Evolutionary conservation across 2,888 invertebrate species (phyloP).

Genomic region (Monopis laevigella): DNA sequence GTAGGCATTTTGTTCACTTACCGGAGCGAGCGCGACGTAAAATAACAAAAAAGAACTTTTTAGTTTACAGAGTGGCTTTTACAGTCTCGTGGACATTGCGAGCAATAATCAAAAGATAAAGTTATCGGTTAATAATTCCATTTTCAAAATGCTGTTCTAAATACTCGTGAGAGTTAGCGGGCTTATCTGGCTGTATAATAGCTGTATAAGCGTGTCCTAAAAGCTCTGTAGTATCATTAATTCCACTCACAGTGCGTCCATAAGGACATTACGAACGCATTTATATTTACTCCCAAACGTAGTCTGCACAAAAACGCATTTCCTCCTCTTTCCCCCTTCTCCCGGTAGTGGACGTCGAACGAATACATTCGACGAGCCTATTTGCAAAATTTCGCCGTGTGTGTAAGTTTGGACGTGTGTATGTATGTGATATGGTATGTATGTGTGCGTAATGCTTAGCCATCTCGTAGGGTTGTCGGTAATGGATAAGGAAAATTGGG

Average conservation of each 20-base stretch:
- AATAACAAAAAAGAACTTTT: too few relatives aligned
- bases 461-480: conserved; percentile 39
- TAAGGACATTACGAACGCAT: conserved; percentile 47
- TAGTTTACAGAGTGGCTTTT: too few relatives aligned
- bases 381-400: conserved; percentile 64
- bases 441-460: conserved; percentile 50
- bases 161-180: too few relatives aligned
- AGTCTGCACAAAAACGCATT: conserved; percentile 64
- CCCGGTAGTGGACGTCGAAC: conserved; percentile 46
- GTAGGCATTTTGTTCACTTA: conserved; percentile 9
- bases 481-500: too few relatives aligned
- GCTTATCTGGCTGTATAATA: too few relatives aligned
- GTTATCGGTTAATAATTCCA: too few relatives aligned
- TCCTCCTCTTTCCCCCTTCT: conserved; percentile 36
- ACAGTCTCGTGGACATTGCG: too few relatives aligned
- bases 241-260: conserved; percentile 7
- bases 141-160: too few relatives aligned
- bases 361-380: conserved; percentile 66
- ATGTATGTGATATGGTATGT: conserved; percentile 15
- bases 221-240: too few relatives aligned
- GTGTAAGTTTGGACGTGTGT: conserved; percentile 37
- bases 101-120: too few relatives aligned
- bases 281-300: conserved; percentile 56
- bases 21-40: too few relatives aligned
- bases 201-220: too few relatives aligned